Conservation (phyloP, 1,140 invertebrate genomes). For the Drosophila sp. region DNA sequence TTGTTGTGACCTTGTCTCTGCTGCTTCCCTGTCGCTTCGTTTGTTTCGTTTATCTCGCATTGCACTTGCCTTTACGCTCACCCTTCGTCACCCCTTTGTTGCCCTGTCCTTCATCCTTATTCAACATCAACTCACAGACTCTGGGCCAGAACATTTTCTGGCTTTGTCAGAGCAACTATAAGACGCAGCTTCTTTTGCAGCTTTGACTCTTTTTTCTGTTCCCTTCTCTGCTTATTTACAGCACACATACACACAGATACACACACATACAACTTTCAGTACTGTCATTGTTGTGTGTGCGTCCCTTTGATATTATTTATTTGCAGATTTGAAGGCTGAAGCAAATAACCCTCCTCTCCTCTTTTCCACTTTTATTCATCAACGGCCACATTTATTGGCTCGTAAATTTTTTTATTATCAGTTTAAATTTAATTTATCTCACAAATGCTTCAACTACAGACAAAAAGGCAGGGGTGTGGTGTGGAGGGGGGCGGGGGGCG, state of each 20-base stretch:
- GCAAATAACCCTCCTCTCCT: not conserved
- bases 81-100: not conserved
- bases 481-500: not conserved
- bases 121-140: not conserved
- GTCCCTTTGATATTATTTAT: conserved; percentile 75
- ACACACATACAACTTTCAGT: conserved; percentile 21
- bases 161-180: conserved; percentile 48
- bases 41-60: conserved; percentile 75
- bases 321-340: conserved; percentile 51
- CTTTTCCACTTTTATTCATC: not conserved
- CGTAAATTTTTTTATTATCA: conserved; percentile 82
- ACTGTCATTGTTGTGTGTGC: conserved; percentile 27
- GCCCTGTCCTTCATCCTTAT: not conserved
- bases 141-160: conserved; percentile 33
- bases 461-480: not conserved
- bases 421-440: conserved; percentile 81
- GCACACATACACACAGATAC: conserved; percentile 23
- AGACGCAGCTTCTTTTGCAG: conserved; percentile 25
- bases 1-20: conserved; percentile 48
- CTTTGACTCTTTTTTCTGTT: conserved; percentile 20
- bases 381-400: conserved; percentile 71
- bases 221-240: conserved; percentile 20
- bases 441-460: conserved; percentile 28
- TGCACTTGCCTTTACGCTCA: conserved; percentile 54
- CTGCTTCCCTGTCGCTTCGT: conserved; percentile 67